phyloP scores from a whole-genome alignment of 1,140 invertebrate genomes.

The Ridgeia piscesae region DNA sequence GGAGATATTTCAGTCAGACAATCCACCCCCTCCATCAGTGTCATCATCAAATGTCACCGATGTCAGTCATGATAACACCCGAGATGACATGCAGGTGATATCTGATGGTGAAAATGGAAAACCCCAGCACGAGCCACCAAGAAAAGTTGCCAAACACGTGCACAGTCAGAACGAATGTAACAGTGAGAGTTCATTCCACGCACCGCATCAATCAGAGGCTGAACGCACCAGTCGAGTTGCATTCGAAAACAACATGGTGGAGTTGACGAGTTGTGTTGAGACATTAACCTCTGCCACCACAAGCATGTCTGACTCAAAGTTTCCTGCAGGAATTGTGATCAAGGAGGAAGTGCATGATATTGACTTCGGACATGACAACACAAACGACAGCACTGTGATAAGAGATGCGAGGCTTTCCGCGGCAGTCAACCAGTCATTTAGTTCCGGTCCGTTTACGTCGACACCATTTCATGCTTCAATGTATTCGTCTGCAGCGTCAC shows the following conservation, averaged over 20 bases:
- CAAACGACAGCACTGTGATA: neutral
- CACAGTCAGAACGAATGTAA: neutral
- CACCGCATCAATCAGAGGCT: neutral
- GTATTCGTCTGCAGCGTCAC: neutral
- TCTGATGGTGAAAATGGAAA: neutral
- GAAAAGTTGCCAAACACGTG: neutral
- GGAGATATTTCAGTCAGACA: conserved; percentile 16
- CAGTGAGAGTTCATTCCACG: neutral
- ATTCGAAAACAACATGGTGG: neutral
- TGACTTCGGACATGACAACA: neutral
- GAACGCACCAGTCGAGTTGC: neutral
- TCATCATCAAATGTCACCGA: neutral
- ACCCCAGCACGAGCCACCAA: neutral
- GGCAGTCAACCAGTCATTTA: neutral
- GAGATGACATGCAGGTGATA: neutral
- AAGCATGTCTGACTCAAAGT: neutral
- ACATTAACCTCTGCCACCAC: neutral
- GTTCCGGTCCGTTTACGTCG: neutral
- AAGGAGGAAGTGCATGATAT: conserved; percentile 13
- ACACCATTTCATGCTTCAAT: neutral
- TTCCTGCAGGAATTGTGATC: neutral
- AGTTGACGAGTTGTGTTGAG: neutral
- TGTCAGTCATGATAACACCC: neutral
- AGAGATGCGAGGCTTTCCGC: neutral
- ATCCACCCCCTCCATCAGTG: neutral